Evolutionary conservation across 2,888 invertebrate species (phyloP).

Genomic region (Exocentrus adspersus): DNA sequence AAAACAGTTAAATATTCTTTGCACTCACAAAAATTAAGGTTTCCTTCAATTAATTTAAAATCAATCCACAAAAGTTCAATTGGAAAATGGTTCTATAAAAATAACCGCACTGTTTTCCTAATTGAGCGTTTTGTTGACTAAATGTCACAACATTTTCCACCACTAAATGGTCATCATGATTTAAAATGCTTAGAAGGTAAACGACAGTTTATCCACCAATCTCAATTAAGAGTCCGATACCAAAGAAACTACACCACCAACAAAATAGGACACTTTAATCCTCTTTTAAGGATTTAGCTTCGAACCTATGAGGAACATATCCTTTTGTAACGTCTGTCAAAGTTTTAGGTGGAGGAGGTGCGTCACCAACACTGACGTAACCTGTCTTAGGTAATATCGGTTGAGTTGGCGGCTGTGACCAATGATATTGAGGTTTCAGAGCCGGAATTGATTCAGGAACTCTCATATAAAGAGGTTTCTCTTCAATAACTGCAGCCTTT

Average conservation of each 20-base stretch:
- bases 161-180: conserved; percentile 16
- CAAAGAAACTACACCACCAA: conserved; percentile 17
- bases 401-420: conserved; percentile 45
- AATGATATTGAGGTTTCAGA: conserved; percentile 36
- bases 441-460: conserved; percentile 40
- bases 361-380: conserved; percentile 54
- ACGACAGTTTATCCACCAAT: conserved; percentile 8
- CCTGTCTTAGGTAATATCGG: conserved; percentile 42
- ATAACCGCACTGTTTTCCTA: conserved; percentile 16
- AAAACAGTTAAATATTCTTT: conserved; percentile 6
- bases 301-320: conserved; percentile 57
- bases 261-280: conserved; percentile 46
- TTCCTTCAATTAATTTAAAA: not conserved
- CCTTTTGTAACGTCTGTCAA: conserved; percentile 44
- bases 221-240: conserved; percentile 16
- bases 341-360: conserved; percentile 36
- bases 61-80: not conserved
- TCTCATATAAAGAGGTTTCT: conserved; percentile 46
- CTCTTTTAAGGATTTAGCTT: conserved; percentile 56
- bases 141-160: conserved; percentile 12
- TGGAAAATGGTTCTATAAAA: not conserved
- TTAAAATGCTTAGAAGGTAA: conserved; percentile 23
- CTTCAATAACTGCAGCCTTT: conserved; percentile 27
- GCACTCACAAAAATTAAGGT: not conserved
- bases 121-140: not conserved